phyloP scores from a whole-genome alignment of 1,140 invertebrate genomes.

The Pectinophora gossypiella region DNA sequence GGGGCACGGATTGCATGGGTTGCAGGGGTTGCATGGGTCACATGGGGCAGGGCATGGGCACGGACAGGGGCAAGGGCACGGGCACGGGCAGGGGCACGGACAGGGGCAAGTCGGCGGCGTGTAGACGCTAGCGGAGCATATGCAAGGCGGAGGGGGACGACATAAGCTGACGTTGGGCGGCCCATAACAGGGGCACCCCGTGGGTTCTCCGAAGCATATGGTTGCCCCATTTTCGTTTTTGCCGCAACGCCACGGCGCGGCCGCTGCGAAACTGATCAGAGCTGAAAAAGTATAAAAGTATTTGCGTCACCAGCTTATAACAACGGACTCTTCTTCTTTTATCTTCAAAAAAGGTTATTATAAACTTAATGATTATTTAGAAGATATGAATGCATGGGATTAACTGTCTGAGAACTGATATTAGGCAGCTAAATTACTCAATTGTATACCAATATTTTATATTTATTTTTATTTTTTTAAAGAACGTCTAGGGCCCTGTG shows the following conservation, averaged over 20 bases:
- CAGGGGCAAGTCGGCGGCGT: slow-evolving; percentile 24
- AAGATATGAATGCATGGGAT: too few species aligned
- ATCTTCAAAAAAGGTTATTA: too few species aligned
- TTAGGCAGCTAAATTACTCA: too few species aligned
- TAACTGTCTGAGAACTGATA: too few species aligned
- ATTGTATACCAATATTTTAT: too few species aligned
- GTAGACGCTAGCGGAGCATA: slow-evolving; percentile 25
- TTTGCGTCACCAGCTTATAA: too few species aligned
- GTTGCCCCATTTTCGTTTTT: slow-evolving; percentile 33
- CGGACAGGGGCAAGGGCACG: slow-evolving; percentile 6
- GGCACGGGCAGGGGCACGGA: too few species aligned
- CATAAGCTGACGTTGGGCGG: slow-evolving; percentile 24
- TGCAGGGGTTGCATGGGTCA: slow-evolving; percentile 6
- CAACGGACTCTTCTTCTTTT: too few species aligned
- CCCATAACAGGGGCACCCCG: slow-evolving; percentile 21
- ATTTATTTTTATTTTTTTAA: too few species aligned
- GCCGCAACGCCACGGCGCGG: slow-evolving; percentile 42
- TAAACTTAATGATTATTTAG: too few species aligned
- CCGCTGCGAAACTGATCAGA: slow-evolving; percentile 28
- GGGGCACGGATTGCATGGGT: neutral
- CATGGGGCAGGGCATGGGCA: neutral
- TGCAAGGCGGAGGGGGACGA: slow-evolving; percentile 29
- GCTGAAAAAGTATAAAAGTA: too few species aligned
- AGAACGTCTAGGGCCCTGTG: too few species aligned
- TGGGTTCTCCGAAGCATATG: slow-evolving; percentile 28